Evolutionary conservation across 2,113 vertebrate species (phyloP).

Genomic region (Zingel zingel): DNA sequence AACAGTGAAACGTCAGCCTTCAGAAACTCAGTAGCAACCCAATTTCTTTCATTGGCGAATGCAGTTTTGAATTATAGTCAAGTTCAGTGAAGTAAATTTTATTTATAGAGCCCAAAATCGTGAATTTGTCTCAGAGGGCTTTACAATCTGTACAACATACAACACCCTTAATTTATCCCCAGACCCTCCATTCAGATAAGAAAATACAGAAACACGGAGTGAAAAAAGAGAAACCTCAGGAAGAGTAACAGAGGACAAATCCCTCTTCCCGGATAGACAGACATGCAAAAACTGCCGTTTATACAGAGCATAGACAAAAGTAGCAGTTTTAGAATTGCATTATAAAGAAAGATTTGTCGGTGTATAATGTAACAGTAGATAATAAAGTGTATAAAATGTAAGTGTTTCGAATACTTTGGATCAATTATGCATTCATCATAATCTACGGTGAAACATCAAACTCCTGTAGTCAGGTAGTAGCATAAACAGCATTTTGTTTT

Average conservation of each 20-base stretch:
- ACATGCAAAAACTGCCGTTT: not conserved
- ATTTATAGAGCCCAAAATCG: conserved; percentile 27
- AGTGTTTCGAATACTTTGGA: not conserved
- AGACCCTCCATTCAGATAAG: conserved; percentile 10
- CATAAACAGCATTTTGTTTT: not conserved
- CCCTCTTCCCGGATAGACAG: not conserved
- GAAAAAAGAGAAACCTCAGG: not conserved
- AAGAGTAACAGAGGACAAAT: not conserved
- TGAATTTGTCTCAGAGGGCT: conserved; percentile 31
- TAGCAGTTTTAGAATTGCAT: not conserved
- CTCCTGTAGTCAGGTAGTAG: not conserved
- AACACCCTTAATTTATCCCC: conserved; percentile 8
- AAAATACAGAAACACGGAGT: not conserved
- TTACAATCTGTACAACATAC: conserved; percentile 15
- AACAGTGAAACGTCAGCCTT: conserved; percentile 56
- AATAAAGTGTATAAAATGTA: not conserved
- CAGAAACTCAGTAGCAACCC: conserved; percentile 39
- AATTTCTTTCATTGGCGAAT: conserved; percentile 38
- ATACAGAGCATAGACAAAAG: not conserved
- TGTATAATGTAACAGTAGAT: not conserved
- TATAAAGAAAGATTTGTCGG: not conserved
- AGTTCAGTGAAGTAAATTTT: conserved; percentile 33
- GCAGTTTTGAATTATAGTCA: conserved; percentile 40
- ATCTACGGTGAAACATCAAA: not conserved
- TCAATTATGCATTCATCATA: not conserved